phyloP scores from a whole-genome alignment of 30 jellyfish, hydroid and myxozoan species.

The Mastigias papua region DNA sequence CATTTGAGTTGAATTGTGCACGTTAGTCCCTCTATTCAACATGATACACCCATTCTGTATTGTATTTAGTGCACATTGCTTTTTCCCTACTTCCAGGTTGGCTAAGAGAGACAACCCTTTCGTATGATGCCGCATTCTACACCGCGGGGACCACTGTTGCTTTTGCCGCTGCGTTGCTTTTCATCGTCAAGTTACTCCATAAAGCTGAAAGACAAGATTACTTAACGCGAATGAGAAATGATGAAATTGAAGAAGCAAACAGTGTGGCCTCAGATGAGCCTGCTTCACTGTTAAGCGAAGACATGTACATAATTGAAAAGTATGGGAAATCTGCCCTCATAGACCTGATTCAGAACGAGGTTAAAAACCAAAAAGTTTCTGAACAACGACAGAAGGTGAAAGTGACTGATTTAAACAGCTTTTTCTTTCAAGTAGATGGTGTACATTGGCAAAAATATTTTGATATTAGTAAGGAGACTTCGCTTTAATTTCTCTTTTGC shows the following conservation, averaged over 20 bases:
- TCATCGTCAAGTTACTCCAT: constrained; percentile 35
- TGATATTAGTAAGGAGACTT: background rate
- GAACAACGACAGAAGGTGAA: background rate
- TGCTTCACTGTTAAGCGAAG: background rate
- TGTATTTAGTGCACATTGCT: too few relatives aligned
- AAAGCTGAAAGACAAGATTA: background rate
- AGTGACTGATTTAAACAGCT: background rate
- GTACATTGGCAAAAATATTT: background rate
- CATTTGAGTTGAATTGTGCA: too few relatives aligned
- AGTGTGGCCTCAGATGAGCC: constrained; percentile 3
- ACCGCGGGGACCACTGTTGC: constrained; percentile 63
- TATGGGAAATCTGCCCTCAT: background rate
- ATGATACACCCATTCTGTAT: background rate
- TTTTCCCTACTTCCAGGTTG: constrained; percentile 40
- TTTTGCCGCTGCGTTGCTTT: constrained; percentile 42
- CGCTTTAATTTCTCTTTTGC: background rate
- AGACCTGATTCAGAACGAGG: background rate
- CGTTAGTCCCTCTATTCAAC: too few relatives aligned
- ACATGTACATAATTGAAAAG: background rate
- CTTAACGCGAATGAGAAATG: background rate
- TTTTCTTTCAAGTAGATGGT: background rate
- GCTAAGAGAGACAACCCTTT: constrained; percentile 49
- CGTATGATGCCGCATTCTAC: constrained; percentile 63
- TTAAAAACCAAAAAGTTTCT: background rate
- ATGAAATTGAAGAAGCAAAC: background rate